Evolutionary conservation across 2,888 invertebrate species (phyloP), one percentile per base, ranked within the genome.

Genomic region (Coremacera marginata): DNA sequence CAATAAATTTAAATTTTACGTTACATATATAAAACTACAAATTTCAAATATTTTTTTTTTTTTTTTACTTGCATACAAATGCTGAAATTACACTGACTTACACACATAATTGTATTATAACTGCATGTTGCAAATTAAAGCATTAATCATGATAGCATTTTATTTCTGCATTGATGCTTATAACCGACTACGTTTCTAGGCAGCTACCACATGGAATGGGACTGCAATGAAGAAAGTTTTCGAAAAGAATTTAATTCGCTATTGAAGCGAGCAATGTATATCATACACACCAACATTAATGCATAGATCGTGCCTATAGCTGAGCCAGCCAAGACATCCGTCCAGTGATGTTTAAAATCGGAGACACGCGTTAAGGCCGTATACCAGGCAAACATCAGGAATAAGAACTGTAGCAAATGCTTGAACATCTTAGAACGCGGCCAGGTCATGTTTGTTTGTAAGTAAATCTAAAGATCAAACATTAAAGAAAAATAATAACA

Each of bases 301-400:
- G 96, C 94, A 78, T 91, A 91, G 34, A 92, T 84, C 34, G 92
- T 88, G 14, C 96, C 96, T 78, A 95, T 92, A 51, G 90, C 84
- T 78, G 93, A 91, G 0, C 99, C 99, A 75, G 94, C 94, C 31
- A 98, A 90, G 0, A 98, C 98, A 89, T 99, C 99, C 85, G 96
- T 97, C 96, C 97, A 98, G 87, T 99, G 98, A 89, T 99, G 98
- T 89, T 98, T 98, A 91, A 98, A 97, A 91, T 99, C 96, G 3
- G 96, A 96, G 70, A 99, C 93, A 60, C 98, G 92, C 34, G 96
- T 95, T 91, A 98, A 92, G 25, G 95, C 94, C 19, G 96, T 96
- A 88, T 93, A 95, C 93, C 95, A 94, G 60, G 97, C 94, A 88
- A 95, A 90, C 89, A 94, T 91, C 77, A 98, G 90, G 73, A 95